Conservation (phyloP, 2,113 vertebrate species). For the Mustela nigripes region DNA sequence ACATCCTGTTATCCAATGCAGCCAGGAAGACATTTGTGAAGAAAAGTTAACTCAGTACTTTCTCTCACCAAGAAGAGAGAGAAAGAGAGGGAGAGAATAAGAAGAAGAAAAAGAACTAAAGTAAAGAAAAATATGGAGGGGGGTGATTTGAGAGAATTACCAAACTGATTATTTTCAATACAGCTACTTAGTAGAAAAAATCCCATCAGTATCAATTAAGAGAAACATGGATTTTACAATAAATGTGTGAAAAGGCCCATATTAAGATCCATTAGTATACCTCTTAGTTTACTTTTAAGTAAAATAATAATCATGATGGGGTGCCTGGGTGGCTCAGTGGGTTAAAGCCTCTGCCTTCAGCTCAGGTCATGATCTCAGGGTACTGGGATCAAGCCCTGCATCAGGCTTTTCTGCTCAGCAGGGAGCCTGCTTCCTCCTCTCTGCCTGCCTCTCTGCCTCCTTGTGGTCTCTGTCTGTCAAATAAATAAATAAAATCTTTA, state of each 20-base stretch:
- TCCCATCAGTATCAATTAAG: background rate
- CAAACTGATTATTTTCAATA: conserved; percentile 44
- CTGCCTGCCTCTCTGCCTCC: too few relatives aligned
- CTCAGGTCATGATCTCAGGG: too few relatives aligned
- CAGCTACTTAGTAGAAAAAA: background rate
- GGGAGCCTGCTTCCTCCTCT: too few relatives aligned
- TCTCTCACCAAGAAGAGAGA: background rate
- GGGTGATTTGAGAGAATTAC: conserved; percentile 38
- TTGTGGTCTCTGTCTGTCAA: too few relatives aligned
- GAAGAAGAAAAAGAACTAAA: background rate
- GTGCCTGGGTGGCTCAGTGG: too few relatives aligned
- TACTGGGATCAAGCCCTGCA: too few relatives aligned
- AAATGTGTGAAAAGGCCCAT: background rate
- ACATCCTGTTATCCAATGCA: conserved; percentile 82
- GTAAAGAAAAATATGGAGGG: background rate
- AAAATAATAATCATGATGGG: background rate
- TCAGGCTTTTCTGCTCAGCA: too few relatives aligned
- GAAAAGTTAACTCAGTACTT: conserved; percentile 74
- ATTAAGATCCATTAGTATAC: background rate
- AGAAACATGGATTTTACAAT: conserved; percentile 11
- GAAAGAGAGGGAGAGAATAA: background rate
- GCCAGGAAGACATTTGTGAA: conserved; percentile 82
- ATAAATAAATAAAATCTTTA: too few relatives aligned
- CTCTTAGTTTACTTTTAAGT: background rate
- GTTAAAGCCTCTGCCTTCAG: too few relatives aligned